Conservation (phyloP, 64 coral and sea anemone species). For the Montipora foliosa region DNA sequence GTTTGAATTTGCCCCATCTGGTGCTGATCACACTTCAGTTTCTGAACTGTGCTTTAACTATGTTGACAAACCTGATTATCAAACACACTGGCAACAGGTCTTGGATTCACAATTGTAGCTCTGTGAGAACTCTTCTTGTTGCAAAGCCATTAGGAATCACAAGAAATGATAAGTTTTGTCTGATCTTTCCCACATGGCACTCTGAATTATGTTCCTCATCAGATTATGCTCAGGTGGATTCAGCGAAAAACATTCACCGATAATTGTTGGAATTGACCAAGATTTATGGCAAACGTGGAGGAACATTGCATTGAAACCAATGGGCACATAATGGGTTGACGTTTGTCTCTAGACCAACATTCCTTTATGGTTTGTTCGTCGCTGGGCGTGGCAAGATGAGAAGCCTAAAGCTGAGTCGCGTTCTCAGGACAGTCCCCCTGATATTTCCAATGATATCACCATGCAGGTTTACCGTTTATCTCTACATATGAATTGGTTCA, state of each 20-base stretch:
- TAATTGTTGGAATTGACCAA: not conserved
- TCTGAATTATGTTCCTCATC: slow-evolving; percentile 81
- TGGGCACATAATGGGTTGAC: slow-evolving; percentile 79
- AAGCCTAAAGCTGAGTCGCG: not conserved
- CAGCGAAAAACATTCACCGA: not conserved
- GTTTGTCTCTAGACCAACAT: slow-evolving; percentile 73
- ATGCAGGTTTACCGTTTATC: slow-evolving; percentile 72
- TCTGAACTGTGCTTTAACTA: slow-evolving; percentile 87
- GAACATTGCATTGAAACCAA: slow-evolving; percentile 84
- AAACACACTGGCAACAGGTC: slow-evolving; percentile 56
- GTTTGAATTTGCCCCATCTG: slow-evolving; percentile 77
- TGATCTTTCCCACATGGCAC: slow-evolving; percentile 91
- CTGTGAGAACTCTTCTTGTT: slow-evolving; percentile 78
- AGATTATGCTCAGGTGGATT: slow-evolving; percentile 75
- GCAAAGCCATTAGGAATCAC: slow-evolving; percentile 26
- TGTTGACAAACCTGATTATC: not conserved
- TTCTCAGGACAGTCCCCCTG: slow-evolving; percentile 47
- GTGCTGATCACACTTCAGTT: slow-evolving; percentile 55
- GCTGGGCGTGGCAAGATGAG: slow-evolving; percentile 24
- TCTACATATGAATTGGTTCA: slow-evolving; percentile 71
- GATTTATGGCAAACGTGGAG: slow-evolving; percentile 17
- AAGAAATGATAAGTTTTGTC: slow-evolving; percentile 21
- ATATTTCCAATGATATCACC: slow-evolving; percentile 78
- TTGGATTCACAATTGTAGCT: slow-evolving; percentile 85
- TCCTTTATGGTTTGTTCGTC: slow-evolving; percentile 87